Evolutionary conservation across 2,113 vertebrate species (phyloP).

Genomic region (Donacobius atricapilla): DNA sequence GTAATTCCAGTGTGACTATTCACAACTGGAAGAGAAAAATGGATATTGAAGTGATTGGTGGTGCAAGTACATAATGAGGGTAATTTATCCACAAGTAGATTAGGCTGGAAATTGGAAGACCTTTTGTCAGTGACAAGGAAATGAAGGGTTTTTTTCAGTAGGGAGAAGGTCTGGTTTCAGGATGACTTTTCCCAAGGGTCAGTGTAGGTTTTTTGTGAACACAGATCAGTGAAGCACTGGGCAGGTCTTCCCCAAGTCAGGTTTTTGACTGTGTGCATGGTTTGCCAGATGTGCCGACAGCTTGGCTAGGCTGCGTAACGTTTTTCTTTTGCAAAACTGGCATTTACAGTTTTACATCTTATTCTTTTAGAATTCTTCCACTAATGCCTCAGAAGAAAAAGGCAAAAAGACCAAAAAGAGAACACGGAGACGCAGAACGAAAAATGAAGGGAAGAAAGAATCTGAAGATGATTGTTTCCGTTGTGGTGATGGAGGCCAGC

Average conservation of each 20-base stretch:
- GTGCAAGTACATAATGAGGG: neutral
- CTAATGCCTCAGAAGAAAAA: conserved; percentile 86
- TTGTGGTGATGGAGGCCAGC: conserved; percentile 91
- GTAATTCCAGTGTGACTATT: neutral
- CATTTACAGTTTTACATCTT: neutral
- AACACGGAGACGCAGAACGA: conserved; percentile 68
- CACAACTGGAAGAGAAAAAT: neutral
- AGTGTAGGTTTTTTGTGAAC: neutral
- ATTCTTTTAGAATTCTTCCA: conserved; percentile 72
- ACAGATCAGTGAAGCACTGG: neutral
- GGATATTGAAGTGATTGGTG: neutral
- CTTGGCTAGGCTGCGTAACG: neutral
- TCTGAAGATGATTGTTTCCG: conserved; percentile 98
- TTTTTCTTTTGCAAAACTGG: neutral
- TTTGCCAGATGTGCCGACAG: neutral
- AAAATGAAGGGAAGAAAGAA: conserved; percentile 79
- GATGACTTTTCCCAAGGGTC: neutral
- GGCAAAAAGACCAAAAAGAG: conserved; percentile 87
- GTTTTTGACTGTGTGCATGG: neutral
- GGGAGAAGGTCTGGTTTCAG: neutral
- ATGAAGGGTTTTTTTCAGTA: neutral
- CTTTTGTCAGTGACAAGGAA: neutral
- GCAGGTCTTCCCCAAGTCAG: neutral
- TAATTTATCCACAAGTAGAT: neutral
- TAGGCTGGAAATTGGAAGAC: neutral